These are phyloP conservation scores for Gymnothorax reevesii DNA, from an alignment of 2,797 vertebrate genomes.

Conservation along the genomic window DNA sequence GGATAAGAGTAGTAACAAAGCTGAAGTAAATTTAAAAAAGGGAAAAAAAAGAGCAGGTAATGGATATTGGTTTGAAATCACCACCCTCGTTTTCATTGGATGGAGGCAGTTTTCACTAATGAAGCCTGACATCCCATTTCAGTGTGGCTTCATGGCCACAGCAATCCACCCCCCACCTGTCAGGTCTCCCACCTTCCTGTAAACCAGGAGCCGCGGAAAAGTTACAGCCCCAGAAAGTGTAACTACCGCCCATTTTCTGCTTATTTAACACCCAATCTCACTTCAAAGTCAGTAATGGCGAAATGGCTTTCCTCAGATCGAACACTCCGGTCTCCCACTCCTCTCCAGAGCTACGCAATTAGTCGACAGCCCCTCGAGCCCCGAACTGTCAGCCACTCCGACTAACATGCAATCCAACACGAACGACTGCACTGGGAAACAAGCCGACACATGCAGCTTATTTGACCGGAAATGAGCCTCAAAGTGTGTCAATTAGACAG, in stretches of 20 bases:
- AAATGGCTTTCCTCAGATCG: slow-evolving; percentile 50
- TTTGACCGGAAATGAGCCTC: not conserved
- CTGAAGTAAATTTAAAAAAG: slow-evolving; percentile 75
- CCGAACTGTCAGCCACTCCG: not conserved
- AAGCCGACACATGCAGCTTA: not conserved
- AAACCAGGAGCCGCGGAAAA: slow-evolving; percentile 58
- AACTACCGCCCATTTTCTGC: slow-evolving; percentile 71
- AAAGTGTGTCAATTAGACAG: not conserved
- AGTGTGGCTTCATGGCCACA: slow-evolving; percentile 67
- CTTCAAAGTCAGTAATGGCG: slow-evolving; percentile 59
- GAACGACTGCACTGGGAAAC: slow-evolving; percentile 13
- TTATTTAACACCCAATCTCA: slow-evolving; percentile 76
- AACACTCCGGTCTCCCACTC: slow-evolving; percentile 42
- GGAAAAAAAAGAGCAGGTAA: slow-evolving; percentile 75
- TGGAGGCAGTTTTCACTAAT: slow-evolving; percentile 75
- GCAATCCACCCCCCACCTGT: slow-evolving; percentile 65
- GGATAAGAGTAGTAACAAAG: slow-evolving; percentile 68
- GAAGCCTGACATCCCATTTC: slow-evolving; percentile 78
- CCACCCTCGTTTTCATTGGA: slow-evolving; percentile 73
- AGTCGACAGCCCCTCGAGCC: slow-evolving; percentile 34
- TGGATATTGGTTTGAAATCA: slow-evolving; percentile 82
- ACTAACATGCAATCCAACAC: slow-evolving; percentile 26
- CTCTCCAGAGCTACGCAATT: slow-evolving; percentile 52
- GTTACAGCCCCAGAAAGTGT: slow-evolving; percentile 70
- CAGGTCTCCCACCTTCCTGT: slow-evolving; percentile 51